A percentile compares a stretch with the other conserved stretches of the same genome.
Conservation (phyloP, 2,113 vertebrate species). For the Macquaria ambigua region DNA sequence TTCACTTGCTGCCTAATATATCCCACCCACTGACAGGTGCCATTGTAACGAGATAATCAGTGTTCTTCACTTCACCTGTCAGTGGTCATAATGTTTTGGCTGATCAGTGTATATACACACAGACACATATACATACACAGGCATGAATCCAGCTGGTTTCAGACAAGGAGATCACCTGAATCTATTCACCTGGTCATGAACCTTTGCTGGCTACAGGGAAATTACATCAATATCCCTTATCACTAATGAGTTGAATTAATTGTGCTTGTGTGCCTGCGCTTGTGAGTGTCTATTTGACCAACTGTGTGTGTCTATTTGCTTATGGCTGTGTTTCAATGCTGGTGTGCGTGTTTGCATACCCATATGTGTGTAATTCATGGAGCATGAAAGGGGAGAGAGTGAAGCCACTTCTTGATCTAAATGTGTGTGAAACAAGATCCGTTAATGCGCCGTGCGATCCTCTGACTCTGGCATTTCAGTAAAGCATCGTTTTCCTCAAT, state of each 20-base stretch:
- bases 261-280: background rate
- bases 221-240: conserved; percentile 12
- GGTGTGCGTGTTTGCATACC: background rate
- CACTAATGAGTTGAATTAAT: conserved; percentile 10
- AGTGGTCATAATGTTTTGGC: no score
- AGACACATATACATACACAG: background rate
- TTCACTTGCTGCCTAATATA: no score
- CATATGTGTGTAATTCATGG: conserved; percentile 12
- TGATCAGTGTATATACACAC: background rate
- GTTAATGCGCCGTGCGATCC: background rate
- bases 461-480: conserved; percentile 20
- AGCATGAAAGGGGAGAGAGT: conserved; percentile 9
- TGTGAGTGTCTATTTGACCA: background rate
- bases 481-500: background rate
- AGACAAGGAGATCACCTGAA: background rate
- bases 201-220: conserved; percentile 11
- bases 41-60: no score
- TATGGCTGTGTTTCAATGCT: background rate
- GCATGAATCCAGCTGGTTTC: conserved; percentile 7
- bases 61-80: no score
- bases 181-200: conserved; percentile 26
- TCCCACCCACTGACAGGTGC: no score
- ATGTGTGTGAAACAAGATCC: conserved; percentile 48
- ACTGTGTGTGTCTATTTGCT: background rate
- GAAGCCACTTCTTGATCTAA: conserved; percentile 30